Base-by-base conservation (phyloP, 1,140 invertebrate genomes). In the Cotesia glomerata region DNA sequence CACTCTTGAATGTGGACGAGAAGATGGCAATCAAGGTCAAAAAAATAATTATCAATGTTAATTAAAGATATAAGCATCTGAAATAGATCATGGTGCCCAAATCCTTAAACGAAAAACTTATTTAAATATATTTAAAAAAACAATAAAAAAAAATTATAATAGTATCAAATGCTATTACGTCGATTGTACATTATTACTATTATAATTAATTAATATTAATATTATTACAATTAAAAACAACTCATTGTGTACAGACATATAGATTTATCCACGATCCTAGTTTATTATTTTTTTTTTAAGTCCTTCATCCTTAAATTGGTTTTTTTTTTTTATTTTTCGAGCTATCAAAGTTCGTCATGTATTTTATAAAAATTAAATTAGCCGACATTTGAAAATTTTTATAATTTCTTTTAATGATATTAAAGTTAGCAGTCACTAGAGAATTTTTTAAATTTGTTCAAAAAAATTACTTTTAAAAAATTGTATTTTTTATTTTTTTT, bases 171-270 rank as follows among this genome's bases (percentile, higher is more conserved):
- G 69, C 73, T 71, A 71, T 71, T 71, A 71, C 35, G 69, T 74
- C 63, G 68, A 71, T 74, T 74, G 73, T 74, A 74, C 58, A 74
- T 74, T 74, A 74, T 74, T 74, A 74, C 66, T 71, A 74, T 71
- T 71, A 64, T 71, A 54, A 68, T 68, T 68, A 68, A 68, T 68
- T 54, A 68, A 36, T 64, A 64, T 36, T 64, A 64, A 14, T 59
- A 59, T 11, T 59, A 59, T 59, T 59, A 59, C 26, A 26, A 69
- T 7, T 18, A 26, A 26, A 59, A 59, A 59, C 26, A 59, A 59
- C 2, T 39, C 4, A 39, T 39, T 59, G 56, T 54, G 51, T 54
- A n/a, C 14, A 54, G n/a, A 14, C 51, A 54, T 54, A 9, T 54
- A 14, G 51, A 54, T n/a, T 16, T 54, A 54, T 54, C 51, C 51